Base-by-base conservation (phyloP, 2,113 vertebrate genomes). In the Hystrix cristata region DNA sequence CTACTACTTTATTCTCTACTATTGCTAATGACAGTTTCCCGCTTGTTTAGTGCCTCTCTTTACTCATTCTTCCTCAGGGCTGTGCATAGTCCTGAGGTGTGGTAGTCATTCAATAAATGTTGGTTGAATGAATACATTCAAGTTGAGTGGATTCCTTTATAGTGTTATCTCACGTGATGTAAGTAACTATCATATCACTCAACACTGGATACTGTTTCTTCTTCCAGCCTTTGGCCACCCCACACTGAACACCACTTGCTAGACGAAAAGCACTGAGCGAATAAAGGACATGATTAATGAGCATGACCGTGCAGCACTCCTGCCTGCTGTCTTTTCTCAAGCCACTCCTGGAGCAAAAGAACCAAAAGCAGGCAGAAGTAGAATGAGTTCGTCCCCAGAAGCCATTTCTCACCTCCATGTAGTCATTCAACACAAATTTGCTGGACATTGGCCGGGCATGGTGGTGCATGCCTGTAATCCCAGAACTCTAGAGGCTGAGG, bases 81-180 rank as follows among this genome's bases (percentile, higher is more conserved):
- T 51, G 31, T 25, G 5, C 18, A 19, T 29, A 72, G 34, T 0
- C 84, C 31, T 15, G 11, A 15, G n/a, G 4, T 0, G 2, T 3
- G 48, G 46, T 3, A 21, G 18, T 55, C 43, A 65, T 27, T n/a
- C 48, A 46, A 25, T n/a, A 86, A 83, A 60, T 29, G 64, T 79
- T 46, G 46, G 31, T 11, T 62, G 65, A 64, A 43, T 19, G 51
- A 80, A 51, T 53, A 48, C 16, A 18, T 43, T 15, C n/a, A 94
- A 83, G 43, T 13, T 31, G 62, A 82, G 53, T 15, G 46, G 80
- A 59, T 23, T 55, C 51, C 43, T 62, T 59, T 65, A 27, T n/a
- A 38, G 31, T 7, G 38, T 53, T 79, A 25, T 43, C 71, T 71
- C 25, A 38, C 59, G 67, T 94, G 67, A 59, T 14, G 6, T 16